Conservation (phyloP, 2,797 vertebrate species). For the Gobionotothen gibberifrons region DNA sequence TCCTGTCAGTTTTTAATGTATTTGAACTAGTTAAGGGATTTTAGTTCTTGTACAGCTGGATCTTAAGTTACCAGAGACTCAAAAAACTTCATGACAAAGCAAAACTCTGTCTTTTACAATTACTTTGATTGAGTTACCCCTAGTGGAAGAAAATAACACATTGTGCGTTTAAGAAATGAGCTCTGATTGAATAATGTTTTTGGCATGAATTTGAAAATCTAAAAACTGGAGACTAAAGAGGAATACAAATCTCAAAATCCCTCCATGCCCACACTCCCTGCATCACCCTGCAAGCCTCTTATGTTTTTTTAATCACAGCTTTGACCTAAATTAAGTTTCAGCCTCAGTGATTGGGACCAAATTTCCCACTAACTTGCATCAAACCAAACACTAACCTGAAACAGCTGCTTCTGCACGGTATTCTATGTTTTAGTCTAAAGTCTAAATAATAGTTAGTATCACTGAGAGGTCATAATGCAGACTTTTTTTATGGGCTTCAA, state of each 20-base stretch:
- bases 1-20: no score
- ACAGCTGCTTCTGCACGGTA: conserved; percentile 24
- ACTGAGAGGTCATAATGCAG: conserved; percentile 22
- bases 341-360: conserved; percentile 5
- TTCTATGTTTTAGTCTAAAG: conserved; percentile 1
- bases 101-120: no score
- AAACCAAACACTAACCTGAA: not conserved
- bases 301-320: conserved; percentile 22
- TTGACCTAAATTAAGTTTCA: conserved; percentile 29
- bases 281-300: conserved; percentile 1
- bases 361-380: not conserved
- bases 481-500: conserved; percentile 44
- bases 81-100: no score
- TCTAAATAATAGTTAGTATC: no score
- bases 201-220: conserved; percentile 8
- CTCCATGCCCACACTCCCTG: not conserved
- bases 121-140: no score
- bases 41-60: no score
- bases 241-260: not conserved
- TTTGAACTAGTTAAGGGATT: no score
- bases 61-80: no score
- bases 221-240: conserved; percentile 1
- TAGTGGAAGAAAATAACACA: no score
- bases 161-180: not conserved
- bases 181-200: not conserved